These are phyloP conservation scores for Gari tellinella DNA, from an alignment of 2,888 invertebrate genomes.

Conservation along the genomic window DNA sequence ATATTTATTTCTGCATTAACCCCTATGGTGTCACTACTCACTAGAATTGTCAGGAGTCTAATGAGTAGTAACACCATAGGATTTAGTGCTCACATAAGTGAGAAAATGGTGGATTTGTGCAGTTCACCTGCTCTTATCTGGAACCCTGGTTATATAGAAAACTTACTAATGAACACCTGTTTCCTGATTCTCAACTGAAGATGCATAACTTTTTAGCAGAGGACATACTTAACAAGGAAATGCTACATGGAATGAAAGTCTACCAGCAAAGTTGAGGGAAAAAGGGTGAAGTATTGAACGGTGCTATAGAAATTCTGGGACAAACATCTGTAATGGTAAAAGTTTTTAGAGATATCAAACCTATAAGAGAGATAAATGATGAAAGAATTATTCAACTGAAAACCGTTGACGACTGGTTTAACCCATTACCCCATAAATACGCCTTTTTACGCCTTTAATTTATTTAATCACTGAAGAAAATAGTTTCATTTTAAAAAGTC, in stretches of 20 bases:
- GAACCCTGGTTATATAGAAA: too few relatives aligned
- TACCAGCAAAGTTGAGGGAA: slow-evolving; percentile 17
- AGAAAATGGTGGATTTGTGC: too few relatives aligned
- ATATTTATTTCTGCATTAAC: too few relatives aligned
- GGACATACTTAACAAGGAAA: slow-evolving; percentile 47
- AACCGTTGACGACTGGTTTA: slow-evolving; percentile 23
- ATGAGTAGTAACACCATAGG: too few relatives aligned
- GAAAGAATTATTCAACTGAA: slow-evolving; percentile 14
- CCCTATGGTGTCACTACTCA: too few relatives aligned
- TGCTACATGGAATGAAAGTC: slow-evolving; percentile 44
- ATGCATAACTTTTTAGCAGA: slow-evolving; percentile 59
- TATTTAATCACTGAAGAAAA: too few relatives aligned
- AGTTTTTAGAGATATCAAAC: slow-evolving; percentile 28
- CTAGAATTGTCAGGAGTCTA: too few relatives aligned
- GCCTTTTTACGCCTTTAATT: too few relatives aligned
- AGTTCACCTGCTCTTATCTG: too few relatives aligned
- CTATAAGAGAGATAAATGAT: slow-evolving; percentile 25
- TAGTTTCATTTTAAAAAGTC: slow-evolving; percentile 4
- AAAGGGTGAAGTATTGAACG: slow-evolving; percentile 37
- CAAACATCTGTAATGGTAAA: slow-evolving; percentile 28
- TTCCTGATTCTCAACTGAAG: slow-evolving; percentile 33
- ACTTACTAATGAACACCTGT: slow-evolving; percentile 49
- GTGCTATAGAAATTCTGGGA: slow-evolving; percentile 26
- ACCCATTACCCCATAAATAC: too few relatives aligned
- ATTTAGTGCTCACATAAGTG: too few relatives aligned